Conservation (phyloP, 2,113 vertebrate genomes). For the Dascyllus trimaculatus region DNA sequence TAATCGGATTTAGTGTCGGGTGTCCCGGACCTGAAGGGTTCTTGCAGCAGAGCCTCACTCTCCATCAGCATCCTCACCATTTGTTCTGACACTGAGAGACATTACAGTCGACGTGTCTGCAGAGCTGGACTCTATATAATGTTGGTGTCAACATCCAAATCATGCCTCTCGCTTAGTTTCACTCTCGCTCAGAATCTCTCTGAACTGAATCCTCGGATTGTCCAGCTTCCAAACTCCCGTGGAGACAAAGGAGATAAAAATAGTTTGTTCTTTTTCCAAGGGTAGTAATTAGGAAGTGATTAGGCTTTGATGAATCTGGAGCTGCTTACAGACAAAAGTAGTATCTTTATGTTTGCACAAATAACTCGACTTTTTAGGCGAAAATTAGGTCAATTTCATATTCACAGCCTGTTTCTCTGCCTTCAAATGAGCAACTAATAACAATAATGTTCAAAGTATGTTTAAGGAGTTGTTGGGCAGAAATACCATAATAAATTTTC, state of each 20-base stretch:
- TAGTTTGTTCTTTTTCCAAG: no score
- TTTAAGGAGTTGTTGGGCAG: no score
- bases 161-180: no score
- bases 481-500: no score
- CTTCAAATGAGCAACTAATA: background rate
- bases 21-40: slow-evolving; percentile 17
- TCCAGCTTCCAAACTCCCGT: no score
- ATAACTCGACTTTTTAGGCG: background rate
- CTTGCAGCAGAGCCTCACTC: slow-evolving; percentile 18
- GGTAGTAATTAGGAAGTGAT: no score
- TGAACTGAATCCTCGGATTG: no score
- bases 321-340: background rate
- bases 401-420: background rate
- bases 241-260: no score
- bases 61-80: slow-evolving; percentile 16
- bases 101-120: background rate
- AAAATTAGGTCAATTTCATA: background rate
- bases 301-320: no score
- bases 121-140: background rate
- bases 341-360: background rate
- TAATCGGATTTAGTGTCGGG: slow-evolving; percentile 40
- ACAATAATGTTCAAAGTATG: no score
- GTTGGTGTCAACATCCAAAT: background rate
- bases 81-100: slow-evolving; percentile 16
- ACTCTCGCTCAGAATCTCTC: no score